phyloP scores from a whole-genome alignment of 1,140 invertebrate species.

The Lordiphosa clarofinis region DNA sequence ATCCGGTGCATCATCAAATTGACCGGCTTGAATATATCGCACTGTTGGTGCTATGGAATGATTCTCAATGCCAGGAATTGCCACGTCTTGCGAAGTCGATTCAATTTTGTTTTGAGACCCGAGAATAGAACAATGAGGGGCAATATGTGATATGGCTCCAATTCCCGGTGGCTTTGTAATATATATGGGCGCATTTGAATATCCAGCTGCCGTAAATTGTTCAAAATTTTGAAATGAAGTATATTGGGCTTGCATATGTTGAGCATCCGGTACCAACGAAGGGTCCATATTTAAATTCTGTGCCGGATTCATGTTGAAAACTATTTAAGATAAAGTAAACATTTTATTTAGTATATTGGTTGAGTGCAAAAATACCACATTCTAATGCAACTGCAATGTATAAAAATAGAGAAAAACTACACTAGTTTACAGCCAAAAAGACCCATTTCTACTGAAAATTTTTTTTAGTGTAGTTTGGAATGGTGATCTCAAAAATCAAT shows the following conservation, averaged over 20 bases:
- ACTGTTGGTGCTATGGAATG: constrained; percentile 81
- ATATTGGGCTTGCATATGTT: constrained; percentile 60
- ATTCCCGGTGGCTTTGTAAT: constrained; percentile 53
- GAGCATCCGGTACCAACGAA: constrained; percentile 41
- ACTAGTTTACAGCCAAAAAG: too few relatives aligned
- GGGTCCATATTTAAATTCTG: constrained; percentile 57
- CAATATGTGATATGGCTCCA: constrained; percentile 53
- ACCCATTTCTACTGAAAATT: too few relatives aligned
- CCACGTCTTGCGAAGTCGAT: constrained; percentile 82
- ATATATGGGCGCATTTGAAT: constrained; percentile 79
- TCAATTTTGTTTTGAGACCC: constrained; percentile 81
- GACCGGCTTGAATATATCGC: constrained; percentile 74
- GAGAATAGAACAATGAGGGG: constrained; percentile 74
- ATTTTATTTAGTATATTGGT: too few relatives aligned
- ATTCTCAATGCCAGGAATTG: constrained; percentile 81
- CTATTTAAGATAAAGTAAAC: neutral
- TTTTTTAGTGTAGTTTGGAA: too few relatives aligned
- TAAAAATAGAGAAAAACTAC: too few relatives aligned
- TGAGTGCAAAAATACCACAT: too few relatives aligned
- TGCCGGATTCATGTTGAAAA: constrained; percentile 46
- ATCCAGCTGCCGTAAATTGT: constrained; percentile 81
- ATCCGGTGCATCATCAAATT: constrained; percentile 83
- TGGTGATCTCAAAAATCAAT: too few relatives aligned
- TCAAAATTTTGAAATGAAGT: constrained; percentile 82
- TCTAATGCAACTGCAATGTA: too few relatives aligned